A percentile compares a stretch with the other conserved stretches of the same genome.
phyloP scores from a whole-genome alignment of 2,888 invertebrate genomes.

The Suillia variegata region DNA sequence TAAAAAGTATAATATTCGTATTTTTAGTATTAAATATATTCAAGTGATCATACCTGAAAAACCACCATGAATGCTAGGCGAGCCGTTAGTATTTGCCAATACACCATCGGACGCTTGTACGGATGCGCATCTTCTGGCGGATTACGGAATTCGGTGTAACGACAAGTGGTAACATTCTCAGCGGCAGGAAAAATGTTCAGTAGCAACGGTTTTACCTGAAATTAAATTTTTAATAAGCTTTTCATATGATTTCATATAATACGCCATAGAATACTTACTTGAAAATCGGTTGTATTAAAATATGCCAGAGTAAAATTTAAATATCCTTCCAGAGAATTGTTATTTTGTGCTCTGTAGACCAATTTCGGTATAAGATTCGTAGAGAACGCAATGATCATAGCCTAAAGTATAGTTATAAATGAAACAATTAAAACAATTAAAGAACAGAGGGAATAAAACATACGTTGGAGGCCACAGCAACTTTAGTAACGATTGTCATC shows the following conservation, averaged over 20 bases:
- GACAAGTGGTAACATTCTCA: constrained; percentile 62
- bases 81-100: constrained; percentile 77
- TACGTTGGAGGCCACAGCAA: constrained; percentile 80
- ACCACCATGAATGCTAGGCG: constrained; percentile 76
- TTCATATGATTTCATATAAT: no score
- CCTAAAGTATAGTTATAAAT: constrained; percentile 64
- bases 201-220: constrained; percentile 39
- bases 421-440: neutral
- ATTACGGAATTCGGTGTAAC: constrained; percentile 74
- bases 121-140: constrained; percentile 63
- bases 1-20: neutral
- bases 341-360: no score
- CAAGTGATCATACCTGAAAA: constrained; percentile 65
- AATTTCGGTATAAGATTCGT: constrained; percentile 81
- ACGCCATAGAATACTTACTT: no score
- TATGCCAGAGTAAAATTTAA: constrained; percentile 72
- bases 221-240: neutral
- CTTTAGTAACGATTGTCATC: constrained; percentile 73
- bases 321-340: constrained; percentile 70
- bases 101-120: constrained; percentile 70
- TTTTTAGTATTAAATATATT: neutral
- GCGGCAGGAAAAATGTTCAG: constrained; percentile 46
- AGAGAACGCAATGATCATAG: constrained; percentile 82
- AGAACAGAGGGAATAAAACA: constrained; percentile 51
- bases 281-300: constrained; percentile 70